Base-by-base conservation (phyloP, 2,113 vertebrate genomes). In the Corynorhinus townsendii region DNA sequence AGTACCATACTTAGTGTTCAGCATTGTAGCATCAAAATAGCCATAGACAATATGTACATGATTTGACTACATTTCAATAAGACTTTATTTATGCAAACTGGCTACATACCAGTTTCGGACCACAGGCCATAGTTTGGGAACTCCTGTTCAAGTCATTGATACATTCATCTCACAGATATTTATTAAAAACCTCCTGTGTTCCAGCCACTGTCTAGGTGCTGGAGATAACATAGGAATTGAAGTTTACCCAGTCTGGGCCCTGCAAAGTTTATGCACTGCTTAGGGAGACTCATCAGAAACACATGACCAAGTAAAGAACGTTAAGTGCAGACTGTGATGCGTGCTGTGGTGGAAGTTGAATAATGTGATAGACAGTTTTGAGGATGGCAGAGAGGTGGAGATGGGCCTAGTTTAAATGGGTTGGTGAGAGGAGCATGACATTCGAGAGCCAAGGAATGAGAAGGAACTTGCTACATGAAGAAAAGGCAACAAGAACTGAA, bases 291-390 rank as follows among this genome's bases (percentile, higher is more conserved):
- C 66, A 35, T 45, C 56, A 75, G 69, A 76, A 56, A 45, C 47
- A 83, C 83, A 49, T 66, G 47, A 91, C n/a, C 75, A 86, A 62
- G 75, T 56, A 92, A 86, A 95, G 79, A 76, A 89, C n/a, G 35
- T 28, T 35, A 56, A 76, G 28, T 84, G 5, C 15, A 76, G n/a
- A 43, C 26, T 40, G 16, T 47, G 43, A 54, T 84, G 35, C 26
- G 49, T 75, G 71, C 72, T 68, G 17, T 83, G 76, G 7, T 73
- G 38, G 17, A 91, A 17, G 22, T 35, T 3, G 49, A 43, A 75
- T 71, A 49, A 84, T 38, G 52, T 30, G 19, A 47, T 30, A 10
- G 17, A 35, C 73, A 62, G 47, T 87, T 95, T 3, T n/a, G 56
- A 84, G 73, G 66, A 16, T 2, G 17, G 16, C 16, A 43, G 81